Percentiles rank a stretch among this genome's conserved stretches.
These are phyloP conservation scores for Anoplolepis gracilipes DNA, from an alignment of 1,140 invertebrate species.

Conservation along the genomic window DNA sequence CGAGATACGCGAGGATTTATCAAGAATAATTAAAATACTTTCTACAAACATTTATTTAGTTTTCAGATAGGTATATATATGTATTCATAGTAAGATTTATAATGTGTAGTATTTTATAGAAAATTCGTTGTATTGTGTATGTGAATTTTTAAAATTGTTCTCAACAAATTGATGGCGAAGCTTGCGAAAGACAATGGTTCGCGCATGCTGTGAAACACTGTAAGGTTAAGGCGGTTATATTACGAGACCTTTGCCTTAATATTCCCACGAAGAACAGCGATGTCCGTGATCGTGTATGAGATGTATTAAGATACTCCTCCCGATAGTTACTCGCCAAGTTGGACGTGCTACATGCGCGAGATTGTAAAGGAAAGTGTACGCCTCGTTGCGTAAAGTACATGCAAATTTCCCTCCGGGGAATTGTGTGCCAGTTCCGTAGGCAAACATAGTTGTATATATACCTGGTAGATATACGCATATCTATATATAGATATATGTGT, in stretches of 20 bases:
- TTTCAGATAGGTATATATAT: not conserved
- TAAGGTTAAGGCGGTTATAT: slow-evolving; percentile 53
- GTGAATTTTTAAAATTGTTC: not conserved
- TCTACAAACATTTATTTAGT: not conserved
- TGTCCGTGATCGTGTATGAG: slow-evolving; percentile 44
- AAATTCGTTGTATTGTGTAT: not conserved
- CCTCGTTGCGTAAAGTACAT: slow-evolving; percentile 58
- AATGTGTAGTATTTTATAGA: not conserved
- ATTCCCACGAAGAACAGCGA: slow-evolving; percentile 37
- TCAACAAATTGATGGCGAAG: not conserved
- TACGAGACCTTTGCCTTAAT: slow-evolving; percentile 49
- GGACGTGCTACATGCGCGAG: slow-evolving; percentile 52
- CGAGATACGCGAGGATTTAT: not conserved
- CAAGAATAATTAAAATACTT: not conserved
- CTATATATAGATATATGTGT: not conserved
- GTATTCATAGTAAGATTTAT: not conserved
- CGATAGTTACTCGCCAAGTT: slow-evolving; percentile 58
- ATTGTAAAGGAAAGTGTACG: slow-evolving; percentile 61
- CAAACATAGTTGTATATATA: slow-evolving; percentile 48
- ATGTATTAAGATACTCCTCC: slow-evolving; percentile 52
- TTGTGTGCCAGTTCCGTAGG: slow-evolving; percentile 56
- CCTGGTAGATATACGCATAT: not conserved
- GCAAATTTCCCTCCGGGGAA: slow-evolving; percentile 55
- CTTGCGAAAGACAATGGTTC: slow-evolving; percentile 23
- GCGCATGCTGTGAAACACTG: not conserved